Evolutionary conservation across 2,113 vertebrate species (phyloP).

Genomic region (Dermatemys mawii): DNA sequence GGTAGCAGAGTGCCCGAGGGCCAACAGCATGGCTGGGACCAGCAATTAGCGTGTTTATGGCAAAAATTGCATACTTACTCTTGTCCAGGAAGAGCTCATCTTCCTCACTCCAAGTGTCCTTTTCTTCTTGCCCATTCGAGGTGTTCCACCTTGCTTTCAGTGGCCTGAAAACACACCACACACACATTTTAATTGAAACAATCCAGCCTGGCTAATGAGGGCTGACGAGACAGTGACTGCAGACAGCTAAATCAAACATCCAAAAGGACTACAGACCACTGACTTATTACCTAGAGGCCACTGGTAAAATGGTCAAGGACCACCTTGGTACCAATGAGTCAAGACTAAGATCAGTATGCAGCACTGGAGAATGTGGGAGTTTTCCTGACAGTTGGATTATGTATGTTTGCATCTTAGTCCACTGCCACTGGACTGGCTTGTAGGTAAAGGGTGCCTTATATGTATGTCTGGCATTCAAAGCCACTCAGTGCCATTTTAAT

Average conservation of each 20-base stretch:
- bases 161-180: slow-evolving; percentile 60
- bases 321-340: neutral
- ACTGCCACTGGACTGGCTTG: neutral
- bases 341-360: accelerated
- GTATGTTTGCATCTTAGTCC: neutral
- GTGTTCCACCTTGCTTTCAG: slow-evolving; percentile 38
- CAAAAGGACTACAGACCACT: no score
- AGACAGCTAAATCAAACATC: neutral
- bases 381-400: neutral
- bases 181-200: neutral
- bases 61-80: slow-evolving; percentile 51
- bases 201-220: neutral
- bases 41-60: neutral
- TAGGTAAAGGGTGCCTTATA: neutral
- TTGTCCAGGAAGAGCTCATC: slow-evolving; percentile 75
- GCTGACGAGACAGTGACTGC: neutral
- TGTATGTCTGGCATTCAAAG: neutral
- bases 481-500: neutral
- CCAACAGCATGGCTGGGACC: neutral
- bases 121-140: slow-evolving; percentile 59
- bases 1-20: accelerated
- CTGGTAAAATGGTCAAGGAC: neutral
- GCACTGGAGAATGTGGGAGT: accelerated
- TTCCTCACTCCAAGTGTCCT: slow-evolving; percentile 79
- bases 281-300: neutral